Conservation (phyloP, 2,797 vertebrate species). For the Takifugu rubripes region DNA sequence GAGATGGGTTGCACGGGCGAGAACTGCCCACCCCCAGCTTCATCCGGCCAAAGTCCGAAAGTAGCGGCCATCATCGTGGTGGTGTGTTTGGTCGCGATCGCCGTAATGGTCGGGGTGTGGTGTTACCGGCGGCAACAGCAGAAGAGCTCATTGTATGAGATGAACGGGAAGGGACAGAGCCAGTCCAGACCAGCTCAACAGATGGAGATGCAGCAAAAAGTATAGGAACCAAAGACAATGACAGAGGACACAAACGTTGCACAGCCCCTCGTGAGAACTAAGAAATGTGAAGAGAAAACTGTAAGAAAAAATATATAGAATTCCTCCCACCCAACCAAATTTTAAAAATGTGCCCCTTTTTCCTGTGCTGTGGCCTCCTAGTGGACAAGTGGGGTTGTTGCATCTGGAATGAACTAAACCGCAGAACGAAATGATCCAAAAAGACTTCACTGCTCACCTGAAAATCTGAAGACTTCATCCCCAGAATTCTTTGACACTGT, state of each 20-base stretch:
- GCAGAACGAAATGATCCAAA: no score
- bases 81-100: conserved; percentile 75
- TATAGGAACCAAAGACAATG: conserved; percentile 67
- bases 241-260: neutral
- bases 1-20: conserved; percentile 73
- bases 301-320: neutral
- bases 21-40: conserved; percentile 70
- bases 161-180: conserved; percentile 85
- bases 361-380: no score
- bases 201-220: conserved; percentile 95
- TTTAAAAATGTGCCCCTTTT: no score
- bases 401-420: no score
- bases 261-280: neutral
- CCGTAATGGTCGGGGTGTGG: conserved; percentile 79
- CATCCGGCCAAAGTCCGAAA: conserved; percentile 74
- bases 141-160: conserved; percentile 90
- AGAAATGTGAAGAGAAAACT: neutral
- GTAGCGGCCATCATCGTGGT: conserved; percentile 83
- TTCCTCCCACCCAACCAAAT: no score
- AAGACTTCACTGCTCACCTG: no score
- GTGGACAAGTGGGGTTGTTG: no score
- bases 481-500: no score
- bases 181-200: conserved; percentile 82
- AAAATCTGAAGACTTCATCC: no score
- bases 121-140: conserved; percentile 86